These are phyloP conservation scores for Aporophyla nigra DNA, from an alignment of 2,888 invertebrate genomes.

Conservation along the genomic window DNA sequence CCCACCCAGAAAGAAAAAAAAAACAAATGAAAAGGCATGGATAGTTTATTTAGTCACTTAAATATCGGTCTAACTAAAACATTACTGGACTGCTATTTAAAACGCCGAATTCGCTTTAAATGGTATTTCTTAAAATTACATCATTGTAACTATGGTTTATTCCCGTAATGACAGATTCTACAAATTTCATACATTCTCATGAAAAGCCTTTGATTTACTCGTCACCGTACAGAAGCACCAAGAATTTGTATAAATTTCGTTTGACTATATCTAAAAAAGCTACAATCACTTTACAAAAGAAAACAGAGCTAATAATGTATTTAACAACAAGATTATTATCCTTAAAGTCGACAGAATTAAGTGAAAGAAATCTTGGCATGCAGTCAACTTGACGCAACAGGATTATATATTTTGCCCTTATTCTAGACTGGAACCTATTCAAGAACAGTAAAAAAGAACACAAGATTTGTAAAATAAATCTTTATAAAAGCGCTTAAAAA, in stretches of 20 bases:
- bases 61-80: neutral
- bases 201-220: neutral
- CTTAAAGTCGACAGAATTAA: neutral
- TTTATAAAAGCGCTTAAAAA: neutral
- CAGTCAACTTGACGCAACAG: constrained; percentile 29
- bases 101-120: neutral
- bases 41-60: neutral
- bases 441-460: neutral
- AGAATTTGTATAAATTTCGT: neutral
- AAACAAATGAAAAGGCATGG: too few species aligned
- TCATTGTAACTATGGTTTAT: neutral
- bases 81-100: neutral
- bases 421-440: neutral
- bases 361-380: constrained; percentile 38
- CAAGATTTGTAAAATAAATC: neutral
- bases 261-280: neutral
- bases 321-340: constrained; percentile 16
- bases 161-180: neutral
- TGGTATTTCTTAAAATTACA: neutral
- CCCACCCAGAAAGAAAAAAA: too few species aligned
- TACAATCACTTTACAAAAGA: neutral
- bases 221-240: neutral
- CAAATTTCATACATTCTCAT: neutral
- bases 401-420: constrained; percentile 5
- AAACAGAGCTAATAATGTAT: constrained; percentile 7